phyloP scores from a whole-genome alignment of 2,797 vertebrate species.

The Trachops cirrhosus region DNA sequence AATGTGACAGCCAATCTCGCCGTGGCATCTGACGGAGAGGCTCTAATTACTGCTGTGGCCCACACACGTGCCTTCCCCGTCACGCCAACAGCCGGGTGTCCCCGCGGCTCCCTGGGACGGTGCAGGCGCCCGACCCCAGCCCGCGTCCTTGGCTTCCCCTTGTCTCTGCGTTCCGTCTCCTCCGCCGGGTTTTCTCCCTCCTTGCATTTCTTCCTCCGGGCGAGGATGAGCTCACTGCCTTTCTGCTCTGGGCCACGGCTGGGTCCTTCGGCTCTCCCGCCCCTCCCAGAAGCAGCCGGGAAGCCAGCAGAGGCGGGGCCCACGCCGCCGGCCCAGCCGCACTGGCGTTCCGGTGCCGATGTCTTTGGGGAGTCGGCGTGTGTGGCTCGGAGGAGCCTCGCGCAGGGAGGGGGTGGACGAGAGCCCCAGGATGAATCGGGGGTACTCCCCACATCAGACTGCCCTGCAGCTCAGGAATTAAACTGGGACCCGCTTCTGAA shows the following conservation, averaged over 20 bases:
- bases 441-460: background rate
- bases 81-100: background rate
- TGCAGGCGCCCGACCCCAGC: too few relatives aligned
- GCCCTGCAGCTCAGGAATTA: background rate
- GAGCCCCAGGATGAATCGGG: background rate
- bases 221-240: background rate
- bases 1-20: constrained; percentile 87
- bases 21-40: constrained; percentile 84
- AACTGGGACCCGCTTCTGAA: background rate
- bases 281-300: background rate
- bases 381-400: background rate
- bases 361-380: background rate
- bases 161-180: background rate
- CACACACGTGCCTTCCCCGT: background rate
- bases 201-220: background rate
- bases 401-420: background rate
- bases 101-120: background rate
- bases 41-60: constrained; percentile 84
- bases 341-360: background rate
- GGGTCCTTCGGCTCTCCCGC: background rate
- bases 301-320: rapidly evolving
- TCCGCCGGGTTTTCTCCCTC: background rate
- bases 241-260: background rate
- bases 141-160: background rate
- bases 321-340: constrained; percentile 45